Conservation (phyloP, 2,113 vertebrate genomes). For the Periophthalmus modestus region DNA sequence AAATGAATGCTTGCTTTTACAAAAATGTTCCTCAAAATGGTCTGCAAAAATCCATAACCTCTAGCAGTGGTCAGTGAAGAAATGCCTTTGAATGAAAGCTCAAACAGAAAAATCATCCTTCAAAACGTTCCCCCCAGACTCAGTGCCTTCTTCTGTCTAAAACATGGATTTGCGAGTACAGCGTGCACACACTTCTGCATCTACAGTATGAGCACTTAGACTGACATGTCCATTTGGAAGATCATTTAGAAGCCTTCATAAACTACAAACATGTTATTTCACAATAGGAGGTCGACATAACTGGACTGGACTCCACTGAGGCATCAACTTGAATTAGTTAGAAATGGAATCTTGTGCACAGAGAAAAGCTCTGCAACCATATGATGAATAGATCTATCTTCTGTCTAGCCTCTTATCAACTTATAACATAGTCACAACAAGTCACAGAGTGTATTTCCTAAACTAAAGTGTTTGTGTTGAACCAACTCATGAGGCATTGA, state of each 20-base stretch:
- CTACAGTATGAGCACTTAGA: conserved; percentile 3
- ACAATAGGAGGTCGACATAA: neutral
- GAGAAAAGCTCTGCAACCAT: neutral
- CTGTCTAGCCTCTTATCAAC: neutral
- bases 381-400: neutral
- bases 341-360: neutral
- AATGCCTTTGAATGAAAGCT: neutral
- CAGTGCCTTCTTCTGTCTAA: neutral
- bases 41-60: neutral
- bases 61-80: neutral
- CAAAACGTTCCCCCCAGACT: neutral
- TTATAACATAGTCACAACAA: too few species aligned
- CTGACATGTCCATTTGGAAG: neutral
- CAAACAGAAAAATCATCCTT: neutral
- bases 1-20: too few species aligned
- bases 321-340: neutral
- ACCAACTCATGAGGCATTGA: neutral
- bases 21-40: too few species aligned
- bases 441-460: neutral
- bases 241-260: neutral
- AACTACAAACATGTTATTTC: neutral
- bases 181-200: neutral
- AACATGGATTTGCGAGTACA: neutral
- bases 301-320: neutral
- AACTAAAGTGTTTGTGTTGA: neutral